Base-by-base conservation (phyloP, 2,797 vertebrate genomes). In the Poecile montanus region DNA sequence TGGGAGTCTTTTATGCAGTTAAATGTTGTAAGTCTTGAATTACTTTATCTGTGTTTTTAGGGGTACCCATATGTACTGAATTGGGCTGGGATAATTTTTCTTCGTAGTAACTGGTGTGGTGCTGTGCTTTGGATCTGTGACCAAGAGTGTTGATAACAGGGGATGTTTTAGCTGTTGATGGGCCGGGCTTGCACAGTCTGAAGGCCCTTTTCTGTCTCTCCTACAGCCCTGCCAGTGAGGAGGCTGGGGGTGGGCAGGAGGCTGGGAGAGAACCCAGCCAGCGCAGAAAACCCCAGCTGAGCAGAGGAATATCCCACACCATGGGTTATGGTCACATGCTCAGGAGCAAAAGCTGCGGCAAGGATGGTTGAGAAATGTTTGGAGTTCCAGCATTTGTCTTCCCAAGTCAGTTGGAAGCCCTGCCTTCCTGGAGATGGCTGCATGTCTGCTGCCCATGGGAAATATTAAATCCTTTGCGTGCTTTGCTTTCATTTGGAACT, bases 191-290 rank as follows among this genome's bases (percentile, higher is more conserved):
- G 26, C 32, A 32, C 21, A 38, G 36, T 4, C 8, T 61, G 38
- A 51, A 20, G 51, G 42, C 44, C 32, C 44, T 61, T 36, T 76
- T 9, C 26, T 50, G 27, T 23, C 34, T 73, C 42, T 86, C 2
- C 0, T 9, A 1, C 0, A 1, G 16, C 61, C 32, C 47, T 29
- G 17, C 29, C 57, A 58, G 38, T 2, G 2, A 19, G 50, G n/a
- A 67, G 58, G 8, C 23, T 72, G n/a, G n/a, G 17, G 11, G 4
- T 16, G 25, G 17, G 21, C 51, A 34, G 26, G 62, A 57, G 36
- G 26, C 50, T 91, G 72, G 19, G 42, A 53, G 38, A n/a, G 45
- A 16, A 5, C 13, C 7, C 14, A 11, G n/a, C 45, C 50, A 11
- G 3, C 1, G 48, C 15, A n/a, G 73, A 63, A 30, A 63, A n/a